These are phyloP conservation scores for Phylloscopus trochilus DNA, from an alignment of 2,113 vertebrate genomes.

Conservation along the genomic window DNA sequence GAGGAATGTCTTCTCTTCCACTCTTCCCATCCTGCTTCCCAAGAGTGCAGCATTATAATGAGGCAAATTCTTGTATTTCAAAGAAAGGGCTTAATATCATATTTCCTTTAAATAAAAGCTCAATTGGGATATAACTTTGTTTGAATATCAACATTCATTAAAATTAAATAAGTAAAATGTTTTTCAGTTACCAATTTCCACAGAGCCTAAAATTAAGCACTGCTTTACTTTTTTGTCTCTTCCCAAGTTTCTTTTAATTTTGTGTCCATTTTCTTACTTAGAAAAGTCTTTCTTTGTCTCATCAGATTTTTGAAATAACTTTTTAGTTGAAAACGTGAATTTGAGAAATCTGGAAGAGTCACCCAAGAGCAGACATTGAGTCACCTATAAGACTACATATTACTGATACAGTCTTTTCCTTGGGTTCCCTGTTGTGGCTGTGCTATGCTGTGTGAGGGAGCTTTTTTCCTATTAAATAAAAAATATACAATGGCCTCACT, in stretches of 20 bases:
- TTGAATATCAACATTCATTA: not conserved
- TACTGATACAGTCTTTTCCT: not conserved
- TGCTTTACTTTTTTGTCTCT: not conserved
- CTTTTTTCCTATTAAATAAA: not conserved
- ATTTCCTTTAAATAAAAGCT: not conserved
- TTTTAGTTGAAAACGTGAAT: not conserved
- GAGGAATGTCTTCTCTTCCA: not conserved
- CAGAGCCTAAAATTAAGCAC: not conserved
- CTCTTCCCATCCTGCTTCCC: not conserved
- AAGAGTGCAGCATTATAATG: not conserved
- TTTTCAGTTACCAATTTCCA: not conserved
- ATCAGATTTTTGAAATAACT: not conserved
- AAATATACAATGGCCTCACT: not conserved
- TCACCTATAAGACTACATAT: not conserved
- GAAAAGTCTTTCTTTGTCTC: not conserved
- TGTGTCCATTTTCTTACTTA: not conserved
- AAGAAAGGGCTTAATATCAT: not conserved
- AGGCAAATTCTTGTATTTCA: not conserved
- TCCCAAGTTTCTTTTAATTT: not conserved
- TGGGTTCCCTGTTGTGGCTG: not conserved
- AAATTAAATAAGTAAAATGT: not conserved
- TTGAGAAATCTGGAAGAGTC: not conserved
- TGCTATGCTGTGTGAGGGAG: not conserved
- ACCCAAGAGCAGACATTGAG: not conserved
- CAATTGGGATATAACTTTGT: not conserved